Base-by-base conservation (phyloP, 2,797 vertebrate genomes). In the Pangasius krempfi region DNA sequence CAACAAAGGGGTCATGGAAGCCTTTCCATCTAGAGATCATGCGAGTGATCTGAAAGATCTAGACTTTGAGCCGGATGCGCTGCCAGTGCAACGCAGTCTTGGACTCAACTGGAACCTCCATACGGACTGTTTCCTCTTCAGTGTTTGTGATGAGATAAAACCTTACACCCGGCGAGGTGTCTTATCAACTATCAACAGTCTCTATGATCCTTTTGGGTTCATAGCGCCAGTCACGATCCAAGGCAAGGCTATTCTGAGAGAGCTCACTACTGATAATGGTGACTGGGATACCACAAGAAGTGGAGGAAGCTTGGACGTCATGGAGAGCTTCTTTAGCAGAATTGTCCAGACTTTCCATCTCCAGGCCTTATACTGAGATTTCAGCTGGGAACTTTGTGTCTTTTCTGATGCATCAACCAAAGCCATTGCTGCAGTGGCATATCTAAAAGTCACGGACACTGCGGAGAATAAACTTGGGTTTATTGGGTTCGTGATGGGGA, bases 1-100 rank as follows among this genome's bases (percentile, higher is more conserved):
- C 62, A 89, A 47, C 27, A 87, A 58, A 80, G 87, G 86, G 8
- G 88, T 92, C 22, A 91, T 92, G 88, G 76, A 91, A 18, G 72
- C 87, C 1, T 89, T 91, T 83, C 87, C 83, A 40, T 5, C 72
- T 20, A 25, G 9, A 4, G 20, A 12, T 12, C 37, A 44, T 10
- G 37, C 70, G 12, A 22, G 37, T 6, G 37, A 73, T 8, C 7
- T 73, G 1, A 73, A 40, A 40, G 37, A 73, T 1, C 18, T 72
- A 0, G 18, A 72, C 16, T 18, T 72, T 7, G 33, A 40, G 20
- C 16, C 14, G 20, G 68, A 40, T 6, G 8, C 2, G 1, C 7
- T 72, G 5, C 68, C 33, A 1, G 1, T 72, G 7, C 16, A 72
- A 40, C 68, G 18, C 18, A 40, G 68, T 4, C 68, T 72, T 22